Base-by-base conservation (phyloP, 2,888 invertebrate genomes). In the Venustoraphidia nigricollis region DNA sequence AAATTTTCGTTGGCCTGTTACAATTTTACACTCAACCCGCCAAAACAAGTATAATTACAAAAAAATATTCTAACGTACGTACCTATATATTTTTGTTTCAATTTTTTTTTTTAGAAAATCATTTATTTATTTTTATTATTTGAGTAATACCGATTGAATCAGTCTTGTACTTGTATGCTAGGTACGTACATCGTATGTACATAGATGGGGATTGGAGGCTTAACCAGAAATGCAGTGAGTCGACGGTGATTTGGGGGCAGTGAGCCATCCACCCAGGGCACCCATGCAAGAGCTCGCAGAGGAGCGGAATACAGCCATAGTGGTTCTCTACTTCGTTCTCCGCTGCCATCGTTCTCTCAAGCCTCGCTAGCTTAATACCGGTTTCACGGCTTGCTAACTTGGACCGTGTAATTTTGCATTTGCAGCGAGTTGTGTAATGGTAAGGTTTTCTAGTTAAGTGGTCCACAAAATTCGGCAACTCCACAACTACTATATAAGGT, bases 361-460 rank as follows among this genome's bases (percentile, higher is more conserved):
- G 56, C 58, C 59, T 57, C 38, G 38, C 37, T 34, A 45, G 60
- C 59, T 62, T 62, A 61, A 64, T 61, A 61, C 61, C 60, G 62
- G 62, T 71, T 72, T 72, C 69, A 72, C 71, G 72, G 71, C 66
- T 69, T 70, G 71, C 69, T 70, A 70, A 68, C 65, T 68, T 67
- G 68, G 66, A 69, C 69, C 72, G 71, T 72, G 71, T 73, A 73
- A 73, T 73, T 73, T 72, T 72, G 70, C 71, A 71, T 70, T 69
- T 66, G 69, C 68, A 62, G 62, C 64, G 64, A 62, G 62, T 66
- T 66, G 65, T 64, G 65, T 69, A 66, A 70, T 69, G 68, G 67
- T 66, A 67, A 70, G 70, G 70, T 71, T 73, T 73, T 73, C 72
- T 73, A 72, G 73, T 72, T 72, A 71, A 73, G 72, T 72, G 72